These are phyloP conservation scores for Callipepla squamata DNA, from an alignment of 2,113 vertebrate genomes.

Conservation along the genomic window DNA sequence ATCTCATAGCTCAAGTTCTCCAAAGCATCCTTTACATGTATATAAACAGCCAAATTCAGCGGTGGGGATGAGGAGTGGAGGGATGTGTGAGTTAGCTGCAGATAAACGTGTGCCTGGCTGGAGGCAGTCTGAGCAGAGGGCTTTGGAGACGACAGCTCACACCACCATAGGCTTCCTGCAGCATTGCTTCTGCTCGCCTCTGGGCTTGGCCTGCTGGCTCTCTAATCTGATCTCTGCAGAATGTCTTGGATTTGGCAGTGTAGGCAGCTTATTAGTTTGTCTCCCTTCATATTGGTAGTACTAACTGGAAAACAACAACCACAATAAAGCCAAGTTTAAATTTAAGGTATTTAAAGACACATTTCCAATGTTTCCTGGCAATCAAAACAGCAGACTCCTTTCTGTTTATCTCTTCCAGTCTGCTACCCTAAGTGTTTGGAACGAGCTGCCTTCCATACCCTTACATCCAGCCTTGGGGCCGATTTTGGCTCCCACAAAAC, in stretches of 20 bases:
- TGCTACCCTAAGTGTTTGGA: not conserved
- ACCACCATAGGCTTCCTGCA: not conserved
- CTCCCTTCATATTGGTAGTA: not conserved
- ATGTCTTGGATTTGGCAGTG: not conserved
- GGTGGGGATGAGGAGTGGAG: not conserved
- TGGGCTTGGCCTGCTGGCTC: not conserved
- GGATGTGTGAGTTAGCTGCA: not conserved
- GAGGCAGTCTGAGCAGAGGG: not conserved
- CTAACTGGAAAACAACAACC: not conserved
- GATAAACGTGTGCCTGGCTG: not conserved
- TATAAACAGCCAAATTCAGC: not conserved
- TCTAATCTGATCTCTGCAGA: not conserved
- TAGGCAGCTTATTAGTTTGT: not conserved
- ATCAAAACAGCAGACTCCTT: not conserved
- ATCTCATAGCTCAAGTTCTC: not conserved
- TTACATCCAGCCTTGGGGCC: not conserved
- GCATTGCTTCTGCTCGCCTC: not conserved
- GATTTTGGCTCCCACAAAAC: not conserved
- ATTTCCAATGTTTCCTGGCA: constrained; percentile 16
- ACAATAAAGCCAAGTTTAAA: not conserved
- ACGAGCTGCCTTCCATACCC: not conserved
- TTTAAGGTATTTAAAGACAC: not conserved
- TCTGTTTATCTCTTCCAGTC: not conserved
- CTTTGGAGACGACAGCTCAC: not conserved
- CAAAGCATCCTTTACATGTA: not conserved